Base-by-base conservation (phyloP, 2,888 invertebrate species). In the Drosophila mayaguana region DNA sequence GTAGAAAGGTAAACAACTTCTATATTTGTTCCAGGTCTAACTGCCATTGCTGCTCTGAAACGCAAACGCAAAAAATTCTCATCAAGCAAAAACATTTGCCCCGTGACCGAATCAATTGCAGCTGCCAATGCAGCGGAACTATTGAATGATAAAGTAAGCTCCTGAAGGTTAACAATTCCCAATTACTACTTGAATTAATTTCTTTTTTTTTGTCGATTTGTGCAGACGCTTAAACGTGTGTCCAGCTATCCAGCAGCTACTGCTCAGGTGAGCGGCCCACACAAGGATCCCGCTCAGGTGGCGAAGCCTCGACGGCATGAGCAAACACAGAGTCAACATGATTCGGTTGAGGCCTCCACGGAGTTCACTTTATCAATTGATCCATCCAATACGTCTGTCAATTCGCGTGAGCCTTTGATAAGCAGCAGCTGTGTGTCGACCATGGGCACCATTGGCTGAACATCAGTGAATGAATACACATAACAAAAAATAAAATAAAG, bases 51-150 rank as follows among this genome's bases (percentile, higher is more conserved):
- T 2, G 95, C 96, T 28, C 94, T 97, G 63, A 96, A 96, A 91
- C 95, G 95, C 90, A 97, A 97, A 92, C 94, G 97, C 76, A 97
- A 97, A 93, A 96, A 96, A 92, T 97, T 97, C 93, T 96, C 96
- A 0, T 95, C 96, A 76, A 96, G 96, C 69, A 94, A 96, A 83
- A 95, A 96, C 73, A 94, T 95, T 59, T 95, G 94, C 82, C 94
- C 94, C 8, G 93, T 94, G 40, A 93, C 93, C 60, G 93, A 93
- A 69, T 93, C 93, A 14, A 91, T 92, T 70, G 88, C 92, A 38
- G 85, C 91, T 38, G 72, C 83, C 32, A 86, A 82, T 63, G 70
- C 78, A 8, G 81, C 90, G n/a, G 86, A 89, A 22, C 55, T 89
- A 14, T 69, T 92, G 62, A 91, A 76, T 73, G 92, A 92, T 73